Conservation (phyloP, 37 sponge, comb jelly and placozoan species). For the Ianthella basta region DNA sequence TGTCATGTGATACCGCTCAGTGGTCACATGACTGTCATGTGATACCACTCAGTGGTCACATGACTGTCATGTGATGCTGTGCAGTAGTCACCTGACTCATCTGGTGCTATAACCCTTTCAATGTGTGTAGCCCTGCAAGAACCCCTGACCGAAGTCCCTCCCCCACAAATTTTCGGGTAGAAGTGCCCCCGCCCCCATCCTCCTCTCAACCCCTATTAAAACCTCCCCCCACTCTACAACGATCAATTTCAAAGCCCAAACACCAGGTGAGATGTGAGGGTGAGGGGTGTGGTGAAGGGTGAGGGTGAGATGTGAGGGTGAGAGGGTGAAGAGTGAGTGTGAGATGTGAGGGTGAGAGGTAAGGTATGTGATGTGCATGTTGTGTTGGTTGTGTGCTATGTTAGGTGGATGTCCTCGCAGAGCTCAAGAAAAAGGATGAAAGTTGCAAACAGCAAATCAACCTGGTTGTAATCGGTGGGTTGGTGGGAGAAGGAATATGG, state of each 20-base stretch:
- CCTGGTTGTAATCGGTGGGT: slow-evolving; percentile 87
- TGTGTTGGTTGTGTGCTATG: too few relatives aligned
- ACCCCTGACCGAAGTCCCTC: slow-evolving; percentile 30
- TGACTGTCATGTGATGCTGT: too few relatives aligned
- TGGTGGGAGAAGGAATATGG: not conserved
- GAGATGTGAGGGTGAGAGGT: too few relatives aligned
- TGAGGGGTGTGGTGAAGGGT: not conserved
- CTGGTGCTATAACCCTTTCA: too few relatives aligned
- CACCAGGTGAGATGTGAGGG: not conserved
- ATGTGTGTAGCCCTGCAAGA: not conserved
- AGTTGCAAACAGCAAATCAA: slow-evolving; percentile 69
- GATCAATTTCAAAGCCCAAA: not conserved
- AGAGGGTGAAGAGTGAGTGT: too few relatives aligned
- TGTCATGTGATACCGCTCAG: not conserved
- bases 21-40: too few relatives aligned
- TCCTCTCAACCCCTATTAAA: not conserved
- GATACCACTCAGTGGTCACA: too few relatives aligned
- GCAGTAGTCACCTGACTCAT: too few relatives aligned
- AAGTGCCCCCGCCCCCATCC: not conserved
- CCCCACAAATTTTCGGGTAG: not conserved
- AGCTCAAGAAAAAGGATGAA: slow-evolving; percentile 61
- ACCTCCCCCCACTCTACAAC: not conserved
- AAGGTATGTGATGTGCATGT: too few relatives aligned
- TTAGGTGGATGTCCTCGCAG: slow-evolving; percentile 67
- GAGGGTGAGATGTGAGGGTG: too few relatives aligned